Evolutionary conservation across 2,113 vertebrate genomes (phyloP).

Genomic region (Megaceryle maxima): DNA sequence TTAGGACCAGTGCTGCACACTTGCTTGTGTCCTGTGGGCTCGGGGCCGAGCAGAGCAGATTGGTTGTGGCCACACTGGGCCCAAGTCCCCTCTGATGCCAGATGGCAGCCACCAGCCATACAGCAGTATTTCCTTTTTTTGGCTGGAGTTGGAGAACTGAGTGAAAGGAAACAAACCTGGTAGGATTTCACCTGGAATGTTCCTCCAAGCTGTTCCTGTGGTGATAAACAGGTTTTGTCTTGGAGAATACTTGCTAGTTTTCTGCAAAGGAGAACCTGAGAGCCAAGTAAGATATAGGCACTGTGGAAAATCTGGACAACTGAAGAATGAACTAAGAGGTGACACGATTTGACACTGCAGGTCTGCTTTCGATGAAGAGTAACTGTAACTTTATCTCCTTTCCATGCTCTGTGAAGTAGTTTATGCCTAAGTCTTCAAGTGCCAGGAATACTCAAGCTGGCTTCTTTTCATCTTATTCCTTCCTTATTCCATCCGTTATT

Average conservation of each 20-base stretch:
- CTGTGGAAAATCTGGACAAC: background rate
- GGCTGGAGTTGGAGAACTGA: background rate
- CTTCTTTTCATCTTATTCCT: background rate
- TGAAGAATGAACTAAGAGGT: background rate
- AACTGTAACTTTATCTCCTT: background rate
- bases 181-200: background rate
- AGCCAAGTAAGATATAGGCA: background rate
- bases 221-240: background rate
- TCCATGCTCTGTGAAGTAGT: background rate
- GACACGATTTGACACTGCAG: background rate
- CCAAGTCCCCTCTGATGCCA: background rate
- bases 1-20: background rate
- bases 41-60: background rate
- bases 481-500: background rate
- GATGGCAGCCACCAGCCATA: background rate
- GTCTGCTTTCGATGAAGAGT: background rate
- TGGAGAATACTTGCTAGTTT: background rate
- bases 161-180: background rate
- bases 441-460: background rate
- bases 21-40: background rate
- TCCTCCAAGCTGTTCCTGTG: background rate
- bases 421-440: background rate
- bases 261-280: background rate
- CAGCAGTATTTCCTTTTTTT: background rate
- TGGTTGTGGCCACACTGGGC: background rate